Base-by-base conservation (phyloP, 1,140 invertebrate species). In the Lordiphosa clarofinis region DNA sequence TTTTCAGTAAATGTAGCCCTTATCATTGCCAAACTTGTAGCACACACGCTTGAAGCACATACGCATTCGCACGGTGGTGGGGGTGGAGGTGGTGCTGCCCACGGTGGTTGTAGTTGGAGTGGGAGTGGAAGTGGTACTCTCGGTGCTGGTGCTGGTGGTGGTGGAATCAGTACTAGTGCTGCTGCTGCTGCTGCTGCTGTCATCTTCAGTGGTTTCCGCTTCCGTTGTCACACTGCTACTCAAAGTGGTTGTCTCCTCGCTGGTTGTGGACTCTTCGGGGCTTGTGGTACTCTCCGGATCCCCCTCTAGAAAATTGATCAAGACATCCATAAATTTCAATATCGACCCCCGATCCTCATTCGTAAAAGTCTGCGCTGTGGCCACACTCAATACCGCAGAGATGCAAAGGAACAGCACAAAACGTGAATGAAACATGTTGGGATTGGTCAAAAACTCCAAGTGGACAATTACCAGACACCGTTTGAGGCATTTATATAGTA, bases 41-140 rank as follows among this genome's bases (percentile, higher is more conserved):
- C 78, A 82, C 2, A 56, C 53, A 0, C 76, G 56, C 40, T 73
- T 82, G 13, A 84, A 82, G 47, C 76, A 82, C 39, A 82, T 78
- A 13, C 76, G 60, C 1, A 15, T 37, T 12, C 57, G 40, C 1
- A 5, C 35, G 2, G 56, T 56, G 8, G 42, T 60, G 15, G 40
- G n/a, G n/a, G n/a, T n/a, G n/a, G n/a, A n/a, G n/a, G n/a, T n/a
- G 15, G 24, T 37, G 5, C 1, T 7, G 9, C 6, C 31, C 9
- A 12, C 33, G 12, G 46, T 35, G n/a, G 28, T 33, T 9, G 46
- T 6, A 48, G 35, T 37, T n/a, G 36, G n/a, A 7, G 5, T 39
- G 37, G 48, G n/a, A 3, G 36, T 35, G 7, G 37, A 11, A 12
- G 7, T 33, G 5, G 35, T 48, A 9, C 1, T 19, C 12, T 28